Conservation (phyloP, 2,113 vertebrate genomes). For the Channa maculata region DNA sequence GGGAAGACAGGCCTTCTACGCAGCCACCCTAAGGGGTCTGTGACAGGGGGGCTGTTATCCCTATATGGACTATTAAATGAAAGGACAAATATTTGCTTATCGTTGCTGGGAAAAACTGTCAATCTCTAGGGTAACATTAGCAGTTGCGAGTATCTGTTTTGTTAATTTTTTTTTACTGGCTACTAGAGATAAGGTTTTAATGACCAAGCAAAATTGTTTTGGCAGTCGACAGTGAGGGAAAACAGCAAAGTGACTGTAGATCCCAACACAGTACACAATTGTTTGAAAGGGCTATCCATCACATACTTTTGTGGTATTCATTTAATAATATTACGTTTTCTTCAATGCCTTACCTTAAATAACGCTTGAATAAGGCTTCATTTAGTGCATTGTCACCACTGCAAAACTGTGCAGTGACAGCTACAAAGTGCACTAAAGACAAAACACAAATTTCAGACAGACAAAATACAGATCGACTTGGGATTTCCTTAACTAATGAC, state of each 20-base stretch:
- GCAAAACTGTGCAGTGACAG: no score
- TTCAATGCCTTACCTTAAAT: neutral
- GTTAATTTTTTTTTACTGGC: slow-evolving; percentile 61
- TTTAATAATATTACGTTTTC: neutral
- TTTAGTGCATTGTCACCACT: no score
- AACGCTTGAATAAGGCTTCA: neutral
- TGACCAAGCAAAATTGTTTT: slow-evolving; percentile 42
- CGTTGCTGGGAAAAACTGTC: slow-evolving; percentile 49
- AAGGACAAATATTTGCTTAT: slow-evolving; percentile 76
- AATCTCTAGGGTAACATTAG: slow-evolving; percentile 54
- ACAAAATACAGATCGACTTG: no score
- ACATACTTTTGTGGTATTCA: neutral
- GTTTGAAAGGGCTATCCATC: slow-evolving; percentile 1
- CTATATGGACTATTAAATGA: slow-evolving; percentile 47
- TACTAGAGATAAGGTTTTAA: slow-evolving; percentile 54
- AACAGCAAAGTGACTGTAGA: slow-evolving; percentile 22
- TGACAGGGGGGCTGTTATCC: slow-evolving; percentile 64
- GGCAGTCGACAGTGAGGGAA: slow-evolving; percentile 14
- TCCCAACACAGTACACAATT: slow-evolving; percentile 8
- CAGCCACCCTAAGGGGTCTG: slow-evolving; percentile 35
- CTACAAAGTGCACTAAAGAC: no score
- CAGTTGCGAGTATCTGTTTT: slow-evolving; percentile 44
- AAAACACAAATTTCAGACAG: no score
- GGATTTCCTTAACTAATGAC: no score
- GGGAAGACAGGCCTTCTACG: slow-evolving; percentile 14